These are phyloP conservation scores for Syngnathus floridae DNA, from an alignment of 2,113 vertebrate species.

Conservation along the genomic window DNA sequence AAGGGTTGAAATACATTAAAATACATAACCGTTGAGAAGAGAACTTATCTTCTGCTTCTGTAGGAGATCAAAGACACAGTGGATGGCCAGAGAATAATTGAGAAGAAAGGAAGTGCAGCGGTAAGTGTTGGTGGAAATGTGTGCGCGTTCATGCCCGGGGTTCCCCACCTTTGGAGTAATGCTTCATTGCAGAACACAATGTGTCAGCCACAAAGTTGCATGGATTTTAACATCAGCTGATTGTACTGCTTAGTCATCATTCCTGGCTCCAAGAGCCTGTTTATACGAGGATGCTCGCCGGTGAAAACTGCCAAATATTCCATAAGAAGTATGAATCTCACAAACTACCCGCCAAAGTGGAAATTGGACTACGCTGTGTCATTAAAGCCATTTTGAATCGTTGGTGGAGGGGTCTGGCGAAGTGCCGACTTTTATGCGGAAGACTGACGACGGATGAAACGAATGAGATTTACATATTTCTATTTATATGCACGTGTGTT, in stretches of 20 bases:
- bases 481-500: constrained; percentile 5
- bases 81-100: constrained; percentile 84
- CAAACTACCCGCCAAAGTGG: no score
- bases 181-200: no score
- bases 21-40: background rate
- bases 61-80: constrained; percentile 86
- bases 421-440: background rate
- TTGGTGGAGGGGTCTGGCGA: background rate
- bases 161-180: no score
- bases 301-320: no score
- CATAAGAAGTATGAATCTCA: no score
- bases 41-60: constrained; percentile 6
- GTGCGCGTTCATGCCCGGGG: background rate
- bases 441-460: background rate
- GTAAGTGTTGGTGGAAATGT: constrained; percentile 55
- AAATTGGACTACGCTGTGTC: no score
- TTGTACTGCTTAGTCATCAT: no score
- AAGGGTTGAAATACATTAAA: background rate
- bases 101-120: constrained; percentile 85
- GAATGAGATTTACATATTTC: constrained; percentile 18
- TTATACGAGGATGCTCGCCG: no score
- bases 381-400: background rate
- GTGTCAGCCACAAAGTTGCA: no score
- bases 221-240: no score
- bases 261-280: no score